Evolutionary conservation across 2,888 invertebrate genomes (phyloP).

Genomic region (Cephalotes varians): DNA sequence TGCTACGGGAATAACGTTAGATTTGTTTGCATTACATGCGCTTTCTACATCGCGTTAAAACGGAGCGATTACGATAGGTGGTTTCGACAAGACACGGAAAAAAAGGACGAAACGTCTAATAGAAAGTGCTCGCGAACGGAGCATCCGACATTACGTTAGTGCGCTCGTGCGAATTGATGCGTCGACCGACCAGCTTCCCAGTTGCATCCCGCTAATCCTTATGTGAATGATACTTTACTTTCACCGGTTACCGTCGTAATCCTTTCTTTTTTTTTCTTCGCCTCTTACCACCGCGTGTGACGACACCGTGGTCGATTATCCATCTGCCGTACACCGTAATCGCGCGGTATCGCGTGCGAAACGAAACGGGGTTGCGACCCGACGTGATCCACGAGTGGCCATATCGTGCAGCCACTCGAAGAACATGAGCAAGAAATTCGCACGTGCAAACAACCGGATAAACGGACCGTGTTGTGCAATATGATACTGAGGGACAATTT

Average conservation of each 20-base stretch:
- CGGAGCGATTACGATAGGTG: neutral
- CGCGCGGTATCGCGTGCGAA: slow-evolving; percentile 52
- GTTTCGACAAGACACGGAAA: neutral
- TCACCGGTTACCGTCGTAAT: slow-evolving; percentile 44
- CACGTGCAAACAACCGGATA: slow-evolving; percentile 46
- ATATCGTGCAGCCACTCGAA: slow-evolving; percentile 10
- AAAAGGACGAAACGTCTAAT: neutral
- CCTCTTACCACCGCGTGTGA: slow-evolving; percentile 40
- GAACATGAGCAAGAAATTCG: slow-evolving; percentile 33
- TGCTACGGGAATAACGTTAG: neutral
- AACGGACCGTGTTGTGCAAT: slow-evolving; percentile 41
- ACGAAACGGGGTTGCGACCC: slow-evolving; percentile 53
- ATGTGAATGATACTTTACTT: slow-evolving; percentile 50
- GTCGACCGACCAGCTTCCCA: slow-evolving; percentile 29
- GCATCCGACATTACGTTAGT: slow-evolving; percentile 22
- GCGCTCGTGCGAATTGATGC: slow-evolving; percentile 35
- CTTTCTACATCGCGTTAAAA: neutral
- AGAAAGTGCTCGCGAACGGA: slow-evolving; percentile 14
- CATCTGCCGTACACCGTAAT: slow-evolving; percentile 41
- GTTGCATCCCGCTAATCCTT: slow-evolving; percentile 43
- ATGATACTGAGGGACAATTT: neutral
- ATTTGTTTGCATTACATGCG: slow-evolving; percentile 8
- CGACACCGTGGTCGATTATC: slow-evolving; percentile 51
- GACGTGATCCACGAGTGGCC: slow-evolving; percentile 42
- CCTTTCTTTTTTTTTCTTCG: slow-evolving; percentile 25